Conservation (phyloP, 1,140 invertebrate genomes). For the Leptinotarsa defecta region DNA sequence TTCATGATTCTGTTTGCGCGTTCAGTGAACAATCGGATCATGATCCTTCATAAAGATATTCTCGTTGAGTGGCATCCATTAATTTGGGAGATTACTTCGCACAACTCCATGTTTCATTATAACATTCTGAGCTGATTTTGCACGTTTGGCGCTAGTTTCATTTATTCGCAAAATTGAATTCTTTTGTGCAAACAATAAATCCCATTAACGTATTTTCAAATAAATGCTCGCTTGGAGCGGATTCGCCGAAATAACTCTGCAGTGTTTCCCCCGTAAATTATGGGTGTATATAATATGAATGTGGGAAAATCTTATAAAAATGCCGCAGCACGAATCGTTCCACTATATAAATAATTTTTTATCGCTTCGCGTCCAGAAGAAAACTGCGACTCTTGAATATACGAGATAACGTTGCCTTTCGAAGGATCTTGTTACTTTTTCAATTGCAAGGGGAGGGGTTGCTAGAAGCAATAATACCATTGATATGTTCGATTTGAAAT, state of each 20-base stretch:
- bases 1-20: background rate
- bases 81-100: conserved; percentile 16
- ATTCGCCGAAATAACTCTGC: conserved; percentile 10
- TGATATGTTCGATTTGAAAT: no score
- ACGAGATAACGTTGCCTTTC: no score
- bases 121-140: background rate
- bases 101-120: conserved; percentile 4
- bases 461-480: no score
- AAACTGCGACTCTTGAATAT: background rate
- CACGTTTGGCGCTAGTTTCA: conserved; percentile 16
- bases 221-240: conserved; percentile 1
- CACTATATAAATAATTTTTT: conserved; percentile 27
- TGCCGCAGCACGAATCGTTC: conserved; percentile 23
- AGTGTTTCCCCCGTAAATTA: conserved; percentile 19
- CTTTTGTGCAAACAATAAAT: conserved; percentile 27
- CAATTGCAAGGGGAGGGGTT: no score
- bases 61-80: conserved; percentile 9
- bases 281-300: conserved; percentile 24
- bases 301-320: conserved; percentile 24
- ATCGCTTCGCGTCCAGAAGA: conserved; percentile 11
- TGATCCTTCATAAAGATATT: conserved; percentile 20
- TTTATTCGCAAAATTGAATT: conserved; percentile 16
- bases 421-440: no score
- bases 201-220: conserved; percentile 15
- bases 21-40: background rate